phyloP scores from a whole-genome alignment of 2,888 invertebrate species.

The Papilio elwesi region DNA sequence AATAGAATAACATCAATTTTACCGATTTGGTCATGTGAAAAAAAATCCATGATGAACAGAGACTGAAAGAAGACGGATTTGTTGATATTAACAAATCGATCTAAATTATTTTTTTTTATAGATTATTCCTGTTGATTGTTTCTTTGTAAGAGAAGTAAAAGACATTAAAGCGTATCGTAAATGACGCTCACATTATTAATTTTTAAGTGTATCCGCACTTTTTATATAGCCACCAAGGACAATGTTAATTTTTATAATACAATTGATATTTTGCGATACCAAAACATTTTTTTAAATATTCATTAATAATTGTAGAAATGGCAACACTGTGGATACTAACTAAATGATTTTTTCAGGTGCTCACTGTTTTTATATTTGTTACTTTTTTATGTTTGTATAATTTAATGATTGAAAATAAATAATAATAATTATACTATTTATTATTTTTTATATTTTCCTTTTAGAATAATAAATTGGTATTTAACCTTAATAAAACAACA shows the following conservation, averaged over 20 bases:
- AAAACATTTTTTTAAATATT: background rate
- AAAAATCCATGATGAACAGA: background rate
- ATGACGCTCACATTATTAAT: background rate
- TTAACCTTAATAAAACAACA: no score
- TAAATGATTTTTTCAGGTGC: conserved; percentile 29
- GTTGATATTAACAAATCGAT: background rate
- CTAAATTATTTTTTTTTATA: background rate
- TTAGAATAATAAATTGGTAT: no score
- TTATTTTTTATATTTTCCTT: no score
- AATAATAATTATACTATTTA: background rate
- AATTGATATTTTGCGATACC: background rate
- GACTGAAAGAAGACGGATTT: conserved; percentile 1
- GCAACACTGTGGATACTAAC: conserved; percentile 14
- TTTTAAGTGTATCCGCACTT: conserved; percentile 1
- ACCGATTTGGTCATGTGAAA: background rate
- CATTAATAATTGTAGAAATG: background rate
- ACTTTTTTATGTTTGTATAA: conserved; percentile 37
- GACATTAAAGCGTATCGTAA: background rate
- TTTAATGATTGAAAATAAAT: conserved; percentile 28
- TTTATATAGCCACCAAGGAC: background rate
- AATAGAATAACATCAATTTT: no score
- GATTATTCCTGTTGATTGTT: background rate
- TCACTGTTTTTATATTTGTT: conserved; percentile 38
- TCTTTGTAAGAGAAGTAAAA: background rate
- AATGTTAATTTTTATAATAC: background rate